Evolutionary conservation across 2,113 vertebrate species (phyloP).

Genomic region (Daubentonia madagascariensis): DNA sequence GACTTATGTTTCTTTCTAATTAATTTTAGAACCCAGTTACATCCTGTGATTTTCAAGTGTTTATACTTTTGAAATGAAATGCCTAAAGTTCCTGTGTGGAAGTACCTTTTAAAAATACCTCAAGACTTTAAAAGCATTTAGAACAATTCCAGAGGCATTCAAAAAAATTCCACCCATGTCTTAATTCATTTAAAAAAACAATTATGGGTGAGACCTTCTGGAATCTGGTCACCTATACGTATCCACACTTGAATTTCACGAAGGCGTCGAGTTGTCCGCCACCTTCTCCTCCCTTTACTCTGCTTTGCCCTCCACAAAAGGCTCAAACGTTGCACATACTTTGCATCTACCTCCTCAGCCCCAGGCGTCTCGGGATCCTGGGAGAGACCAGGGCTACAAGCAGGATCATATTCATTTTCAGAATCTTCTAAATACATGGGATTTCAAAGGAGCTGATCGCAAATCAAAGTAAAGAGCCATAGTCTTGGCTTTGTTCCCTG

Average conservation of each 20-base stretch:
- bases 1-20: slow-evolving; percentile 25
- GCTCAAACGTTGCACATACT: neutral
- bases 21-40: slow-evolving; percentile 19
- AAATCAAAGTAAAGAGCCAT: slow-evolving; percentile 69
- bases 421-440: slow-evolving; percentile 55
- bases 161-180: neutral
- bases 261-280: neutral
- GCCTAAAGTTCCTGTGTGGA: slow-evolving; percentile 2
- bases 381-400: neutral
- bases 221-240: neutral
- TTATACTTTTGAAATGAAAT: slow-evolving; percentile 41
- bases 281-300: neutral
- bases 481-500: slow-evolving; percentile 72
- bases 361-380: neutral
- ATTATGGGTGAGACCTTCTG: neutral
- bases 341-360: neutral
- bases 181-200: slow-evolving; percentile 40
- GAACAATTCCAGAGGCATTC: slow-evolving; percentile 28
- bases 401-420: slow-evolving; percentile 31
- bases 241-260: neutral
- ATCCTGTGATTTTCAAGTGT: slow-evolving; percentile 39
- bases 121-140: slow-evolving; percentile 45
- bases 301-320: neutral
- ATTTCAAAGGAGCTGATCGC: slow-evolving; percentile 68
- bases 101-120: slow-evolving; percentile 36